phyloP scores from a whole-genome alignment of 2,797 vertebrate genomes.

The Catamblyrhynchus diadema region DNA sequence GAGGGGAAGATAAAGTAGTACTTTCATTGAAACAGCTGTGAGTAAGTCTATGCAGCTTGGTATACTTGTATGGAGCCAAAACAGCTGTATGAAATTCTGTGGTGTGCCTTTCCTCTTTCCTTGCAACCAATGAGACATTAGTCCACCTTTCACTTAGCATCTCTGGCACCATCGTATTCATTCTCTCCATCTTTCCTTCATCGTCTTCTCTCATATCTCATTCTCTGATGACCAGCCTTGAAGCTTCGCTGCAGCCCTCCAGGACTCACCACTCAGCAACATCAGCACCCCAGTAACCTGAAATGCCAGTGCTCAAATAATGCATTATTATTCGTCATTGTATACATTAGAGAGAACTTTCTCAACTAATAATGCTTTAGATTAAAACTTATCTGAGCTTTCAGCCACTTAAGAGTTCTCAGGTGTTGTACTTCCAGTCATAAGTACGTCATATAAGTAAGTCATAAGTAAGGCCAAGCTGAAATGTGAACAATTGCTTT shows the following conservation, averaged over 20 bases:
- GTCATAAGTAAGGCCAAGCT: background rate
- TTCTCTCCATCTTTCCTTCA: background rate
- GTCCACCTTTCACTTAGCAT: background rate
- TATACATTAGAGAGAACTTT: background rate
- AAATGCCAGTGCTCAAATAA: background rate
- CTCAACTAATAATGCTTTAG: background rate
- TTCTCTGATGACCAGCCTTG: background rate
- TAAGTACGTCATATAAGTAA: background rate
- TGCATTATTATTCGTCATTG: background rate
- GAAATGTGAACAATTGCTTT: background rate
- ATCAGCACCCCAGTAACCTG: background rate
- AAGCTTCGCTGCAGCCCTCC: background rate
- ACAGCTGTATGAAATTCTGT: background rate
- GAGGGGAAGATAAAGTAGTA: background rate
- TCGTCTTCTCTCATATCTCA: background rate
- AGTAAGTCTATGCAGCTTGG: background rate
- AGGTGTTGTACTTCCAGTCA: background rate
- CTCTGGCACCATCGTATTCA: background rate
- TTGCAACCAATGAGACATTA: background rate
- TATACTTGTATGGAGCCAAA: background rate
- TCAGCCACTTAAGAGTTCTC: constrained; percentile 2
- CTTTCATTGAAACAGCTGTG: background rate
- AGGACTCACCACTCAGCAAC: background rate
- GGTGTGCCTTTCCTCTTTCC: background rate
- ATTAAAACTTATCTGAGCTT: background rate